Base-by-base conservation (phyloP, 2,888 invertebrate species). In the Cybosia mesomella region DNA sequence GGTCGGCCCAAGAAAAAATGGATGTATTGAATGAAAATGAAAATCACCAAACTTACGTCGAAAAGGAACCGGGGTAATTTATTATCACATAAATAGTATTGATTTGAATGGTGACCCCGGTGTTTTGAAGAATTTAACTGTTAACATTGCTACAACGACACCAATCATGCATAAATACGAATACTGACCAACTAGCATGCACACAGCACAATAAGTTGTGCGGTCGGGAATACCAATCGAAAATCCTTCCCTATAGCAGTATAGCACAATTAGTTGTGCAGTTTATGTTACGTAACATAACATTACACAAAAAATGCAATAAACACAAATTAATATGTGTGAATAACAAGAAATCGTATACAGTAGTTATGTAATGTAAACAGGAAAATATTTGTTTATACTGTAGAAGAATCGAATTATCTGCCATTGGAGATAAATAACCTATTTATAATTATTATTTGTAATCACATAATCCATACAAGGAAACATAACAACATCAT, bases 21-120 rank as follows among this genome's bases (percentile, higher is more conserved):
- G 0, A 18, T 43, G 43, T 0, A 43, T 43, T 18, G 1, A 15
- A 18, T 43, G 43, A 7, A 43, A 43, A 43, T 18, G 8, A n/a
- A 49, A 18, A 8, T n/a, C 49, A 49, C n/a, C n/a, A 49, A 49
- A n/a, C 49, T 1, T 43, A 18, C 8, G 18, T n/a, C 8, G n/a
- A 49, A 49, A 49, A n/a, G n/a, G n/a, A 49, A 49, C 9, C 49
- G n/a, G 1, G n/a, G 49, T n/a, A 49, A 49, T 49, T 49, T 49
- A 49, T 49, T n/a, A 49, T 49, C 49, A n/a, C 9, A n/a, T 49
- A 43, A 49, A 49, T n/a, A 49, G 49, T 49, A 49, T 49, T 49
- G 9, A 5, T 49, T 9, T n/a, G 7, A 49, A 9, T 15, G 43
- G 43, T 43, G 43, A 4, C 18, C 18, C 18, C 7, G 18, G 18